Evolutionary conservation across 2,113 vertebrate species (phyloP), one percentile per base, ranked within the genome.

Genomic region (Cyprinodon variegatus): DNA sequence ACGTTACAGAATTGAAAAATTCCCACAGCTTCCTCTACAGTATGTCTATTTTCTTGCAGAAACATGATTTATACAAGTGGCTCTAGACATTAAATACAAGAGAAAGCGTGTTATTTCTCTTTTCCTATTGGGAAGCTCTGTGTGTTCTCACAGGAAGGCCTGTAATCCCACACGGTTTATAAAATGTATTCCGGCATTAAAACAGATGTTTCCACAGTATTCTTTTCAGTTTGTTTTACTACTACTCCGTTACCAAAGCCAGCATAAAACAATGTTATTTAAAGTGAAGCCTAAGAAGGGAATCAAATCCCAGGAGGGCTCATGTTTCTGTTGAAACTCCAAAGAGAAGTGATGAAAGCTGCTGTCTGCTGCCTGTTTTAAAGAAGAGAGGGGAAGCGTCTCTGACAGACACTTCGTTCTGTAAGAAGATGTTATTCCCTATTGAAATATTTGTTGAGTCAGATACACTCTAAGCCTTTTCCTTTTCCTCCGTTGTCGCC

Each of bases 381-480:
- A 65, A 73, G 48, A 22, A 61, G 43, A 65, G 70, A 41, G 63
- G 71, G 41, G 68, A 74, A 41, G 12, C 60, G 0, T 61, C 73
- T 17, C 76, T 80, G 80, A 78, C 84, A 82, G 78, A 43, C 43
- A 8, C 40, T 11, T 76, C 61, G 76, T 74, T 71, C 71, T 86
- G 77, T 73, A 61, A 65, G 53, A 67, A 15, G 74, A 79, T 50
- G 74, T 80, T 80, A 60, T 86, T 86, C 79, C 81, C 79, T 13
- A 12, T 45, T 68, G 81, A 77, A 78, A 74, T 78, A 72, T 84
- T 77, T 81, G 84, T 86, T 61, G 82, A 84, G 78, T 86, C 78
- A 86, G 73, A 69, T 74, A 60, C 29, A 81, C 90, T 63, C 64
- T 73, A 50, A 22, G 77, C 93, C 70, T 69, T 66, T 73, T 71